Percentiles rank a stretch among this genome's conserved stretches.
These are phyloP conservation scores for Hemaris fuciformis DNA, from an alignment of 2,888 invertebrate genomes.

Conservation along the genomic window DNA sequence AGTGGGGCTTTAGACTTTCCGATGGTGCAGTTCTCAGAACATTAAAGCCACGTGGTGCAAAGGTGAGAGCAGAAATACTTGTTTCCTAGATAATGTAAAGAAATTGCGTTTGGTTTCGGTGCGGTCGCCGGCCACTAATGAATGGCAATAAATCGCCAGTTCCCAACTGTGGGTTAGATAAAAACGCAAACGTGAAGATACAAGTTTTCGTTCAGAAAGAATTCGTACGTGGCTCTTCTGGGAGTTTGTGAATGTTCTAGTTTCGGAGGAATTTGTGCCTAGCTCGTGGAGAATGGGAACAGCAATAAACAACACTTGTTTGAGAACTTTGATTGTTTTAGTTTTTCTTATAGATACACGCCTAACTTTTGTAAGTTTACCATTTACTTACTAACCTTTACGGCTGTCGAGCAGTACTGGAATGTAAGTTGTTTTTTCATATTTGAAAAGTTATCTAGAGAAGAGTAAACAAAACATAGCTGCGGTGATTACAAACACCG, in stretches of 20 bases:
- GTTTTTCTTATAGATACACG: not conserved
- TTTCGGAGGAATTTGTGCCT: not conserved
- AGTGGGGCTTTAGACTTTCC: constrained; percentile 16
- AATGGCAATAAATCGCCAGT: constrained; percentile 37
- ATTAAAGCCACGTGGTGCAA: constrained; percentile 64
- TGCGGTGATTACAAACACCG: too few species aligned
- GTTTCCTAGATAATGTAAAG: constrained; percentile 8
- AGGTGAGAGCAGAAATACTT: constrained; percentile 52
- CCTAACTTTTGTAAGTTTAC: too few species aligned
- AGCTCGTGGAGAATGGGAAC: not conserved
- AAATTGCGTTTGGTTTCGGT: constrained; percentile 14
- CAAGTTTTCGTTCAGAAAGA: not conserved
- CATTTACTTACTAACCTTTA: too few species aligned
- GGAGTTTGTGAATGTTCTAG: not conserved
- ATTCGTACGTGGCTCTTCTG: not conserved
- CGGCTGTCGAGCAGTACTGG: too few species aligned
- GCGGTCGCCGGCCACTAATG: constrained; percentile 29
- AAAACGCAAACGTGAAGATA: constrained; percentile 14
- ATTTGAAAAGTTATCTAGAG: too few species aligned
- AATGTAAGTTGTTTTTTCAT: too few species aligned
- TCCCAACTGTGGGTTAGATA: not conserved
- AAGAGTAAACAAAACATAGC: too few species aligned
- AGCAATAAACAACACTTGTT: not conserved
- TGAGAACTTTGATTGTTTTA: not conserved
- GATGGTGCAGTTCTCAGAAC: constrained; percentile 28